Evolutionary conservation across 2,113 vertebrate genomes (phyloP), one percentile per base, ranked within the genome.

Genomic region (Halcyon senegalensis): DNA sequence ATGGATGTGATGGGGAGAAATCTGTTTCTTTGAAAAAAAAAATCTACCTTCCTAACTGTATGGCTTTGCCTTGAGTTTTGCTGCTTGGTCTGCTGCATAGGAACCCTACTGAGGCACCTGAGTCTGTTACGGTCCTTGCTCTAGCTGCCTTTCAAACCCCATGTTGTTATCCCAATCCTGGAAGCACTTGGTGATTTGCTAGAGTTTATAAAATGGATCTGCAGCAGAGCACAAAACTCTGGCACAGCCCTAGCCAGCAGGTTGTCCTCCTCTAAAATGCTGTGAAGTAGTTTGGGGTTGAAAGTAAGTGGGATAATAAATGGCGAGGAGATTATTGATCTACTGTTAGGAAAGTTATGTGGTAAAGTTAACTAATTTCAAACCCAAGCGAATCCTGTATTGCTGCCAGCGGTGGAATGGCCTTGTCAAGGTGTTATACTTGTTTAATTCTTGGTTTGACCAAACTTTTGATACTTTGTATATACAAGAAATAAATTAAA

Each of bases 401-500:
- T 89, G 24, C 62, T 93, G 27, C 87, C 53, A 73, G 39, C 6
- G 81, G 67, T 66, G 73, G n/a, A 82, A 96, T 78, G 12, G 63
- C 77, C 41, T 91, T 46, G 67, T 84, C 48, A 89, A 85, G 56
- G 89, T 83, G 24, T 95, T 97, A 76, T 41, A 69, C 84, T 64
- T 43, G 5, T 37, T 85, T 69, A 70, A 82, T 95, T 89, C 76
- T 67, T 94, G 68, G 66, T 94, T 88, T 86, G 53, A 85, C 76
- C 69, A 51, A 76, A 41, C 76, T 96, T 97, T 53, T 95, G 96
- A 84, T 62, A 72, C 20, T 83, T 56, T 58, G 13, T 87, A 33
- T 88, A 94, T 88, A 91, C 55, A 93, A 93, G 67, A 94, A 94
- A 77, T 93, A 96, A 91, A 95, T 93, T 72, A 95, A 93, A 93